phyloP scores from a whole-genome alignment of 2,888 invertebrate genomes.

The Melitaea athalia region DNA sequence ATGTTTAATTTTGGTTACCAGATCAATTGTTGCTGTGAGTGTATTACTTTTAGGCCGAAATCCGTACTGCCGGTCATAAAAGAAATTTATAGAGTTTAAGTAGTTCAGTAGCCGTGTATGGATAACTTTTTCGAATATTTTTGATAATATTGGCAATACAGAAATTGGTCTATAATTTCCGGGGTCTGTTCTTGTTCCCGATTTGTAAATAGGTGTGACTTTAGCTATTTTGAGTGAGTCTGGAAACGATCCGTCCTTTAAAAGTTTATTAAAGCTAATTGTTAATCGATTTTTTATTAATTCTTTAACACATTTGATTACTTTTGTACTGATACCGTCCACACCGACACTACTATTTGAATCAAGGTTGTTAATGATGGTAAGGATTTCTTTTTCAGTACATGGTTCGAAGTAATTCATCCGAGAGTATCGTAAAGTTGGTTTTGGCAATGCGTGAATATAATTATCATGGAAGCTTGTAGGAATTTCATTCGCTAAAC shows the following conservation, averaged over 20 bases:
- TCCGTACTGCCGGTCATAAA: slow-evolving; percentile 11
- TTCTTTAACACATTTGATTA: background rate
- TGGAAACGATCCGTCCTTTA: slow-evolving; percentile 3
- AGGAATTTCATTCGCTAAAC: background rate
- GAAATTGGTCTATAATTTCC: slow-evolving; percentile 18
- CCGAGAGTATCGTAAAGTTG: background rate
- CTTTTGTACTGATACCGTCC: slow-evolving; percentile 3
- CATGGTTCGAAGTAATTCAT: background rate
- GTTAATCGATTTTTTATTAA: background rate
- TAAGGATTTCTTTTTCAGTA: background rate
- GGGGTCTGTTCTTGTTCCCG: slow-evolving; percentile 10
- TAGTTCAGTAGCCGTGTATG: slow-evolving; percentile 9
- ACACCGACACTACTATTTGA: background rate
- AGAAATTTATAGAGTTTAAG: slow-evolving; percentile 6
- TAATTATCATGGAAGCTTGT: background rate
- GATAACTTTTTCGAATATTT: slow-evolving; percentile 13
- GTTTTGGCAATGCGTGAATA: background rate
- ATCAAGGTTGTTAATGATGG: slow-evolving; percentile 1
- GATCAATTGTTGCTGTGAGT: too few species aligned
- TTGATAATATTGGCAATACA: slow-evolving; percentile 10
- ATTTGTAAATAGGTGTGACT: slow-evolving; percentile 13
- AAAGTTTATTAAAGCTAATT: background rate
- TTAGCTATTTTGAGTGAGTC: slow-evolving; percentile 11
- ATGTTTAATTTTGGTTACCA: too few species aligned
- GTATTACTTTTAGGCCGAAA: too few species aligned